phyloP scores from a whole-genome alignment of 2,888 invertebrate species.

The Orthonevra nobilis region DNA sequence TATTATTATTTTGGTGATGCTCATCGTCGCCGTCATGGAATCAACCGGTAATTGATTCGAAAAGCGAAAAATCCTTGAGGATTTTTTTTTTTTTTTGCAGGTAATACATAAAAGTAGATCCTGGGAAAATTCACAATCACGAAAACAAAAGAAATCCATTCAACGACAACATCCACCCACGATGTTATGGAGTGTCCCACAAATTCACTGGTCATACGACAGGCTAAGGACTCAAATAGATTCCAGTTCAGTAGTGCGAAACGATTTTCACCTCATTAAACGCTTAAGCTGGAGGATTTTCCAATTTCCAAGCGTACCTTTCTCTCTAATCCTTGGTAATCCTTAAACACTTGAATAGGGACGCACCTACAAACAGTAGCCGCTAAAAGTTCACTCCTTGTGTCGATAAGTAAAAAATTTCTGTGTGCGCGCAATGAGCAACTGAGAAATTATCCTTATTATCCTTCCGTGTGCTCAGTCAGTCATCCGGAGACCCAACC shows the following conservation, averaged over 20 bases:
- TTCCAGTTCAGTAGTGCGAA: conserved; percentile 70
- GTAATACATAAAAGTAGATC: conserved; percentile 1
- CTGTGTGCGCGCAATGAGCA: conserved; percentile 69
- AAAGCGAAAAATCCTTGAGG: neutral
- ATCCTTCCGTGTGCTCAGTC: conserved; percentile 66
- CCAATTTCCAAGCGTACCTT: conserved; percentile 10
- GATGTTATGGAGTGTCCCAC: conserved; percentile 12
- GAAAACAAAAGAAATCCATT: neutral
- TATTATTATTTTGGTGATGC: conserved; percentile 2
- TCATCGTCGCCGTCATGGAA: conserved; percentile 16
- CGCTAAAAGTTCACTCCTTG: neutral
- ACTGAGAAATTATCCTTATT: conserved; percentile 69
- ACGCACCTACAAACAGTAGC: conserved; percentile 55
- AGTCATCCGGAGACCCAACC: conserved; percentile 44
- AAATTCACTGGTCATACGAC: conserved; percentile 62
- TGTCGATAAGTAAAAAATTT: conserved; percentile 59
- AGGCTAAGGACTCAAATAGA: conserved; percentile 40
- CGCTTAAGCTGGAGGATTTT: conserved; percentile 46
- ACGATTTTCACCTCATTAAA: conserved; percentile 67
- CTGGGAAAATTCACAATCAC: neutral
- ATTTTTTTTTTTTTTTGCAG: neutral
- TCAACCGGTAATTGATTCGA: conserved; percentile 50
- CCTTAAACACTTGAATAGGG: conserved; percentile 67
- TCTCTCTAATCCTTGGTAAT: too few species aligned
- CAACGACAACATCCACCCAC: neutral